These are phyloP conservation scores for Tipula helvola DNA, from an alignment of 2,888 invertebrate species.

Conservation along the genomic window DNA sequence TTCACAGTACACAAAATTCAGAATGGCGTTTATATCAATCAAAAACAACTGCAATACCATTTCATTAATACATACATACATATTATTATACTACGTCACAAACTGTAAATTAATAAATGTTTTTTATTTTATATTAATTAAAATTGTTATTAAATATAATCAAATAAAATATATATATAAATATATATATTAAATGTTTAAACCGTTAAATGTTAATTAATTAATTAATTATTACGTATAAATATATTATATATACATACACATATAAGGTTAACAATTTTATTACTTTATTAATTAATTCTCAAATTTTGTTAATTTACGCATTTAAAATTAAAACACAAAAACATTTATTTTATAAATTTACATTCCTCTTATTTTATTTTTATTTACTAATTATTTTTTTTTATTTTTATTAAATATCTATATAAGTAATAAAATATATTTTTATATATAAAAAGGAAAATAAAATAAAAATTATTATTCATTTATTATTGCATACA, in stretches of 20 bases:
- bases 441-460: not conserved
- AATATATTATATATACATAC: not conserved
- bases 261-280: not conserved
- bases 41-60: not conserved
- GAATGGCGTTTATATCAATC: not conserved
- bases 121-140: not conserved
- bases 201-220: slow-evolving; percentile 4
- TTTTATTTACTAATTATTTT: not conserved
- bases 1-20: not conserved
- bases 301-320: not conserved
- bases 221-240: not conserved
- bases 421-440: not conserved
- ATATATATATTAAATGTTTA: not conserved
- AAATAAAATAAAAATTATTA: not conserved
- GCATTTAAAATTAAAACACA: not conserved
- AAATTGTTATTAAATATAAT: not conserved
- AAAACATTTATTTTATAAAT: not conserved
- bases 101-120: slow-evolving; percentile 4
- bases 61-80: not conserved
- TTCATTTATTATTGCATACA: not conserved
- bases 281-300: not conserved
- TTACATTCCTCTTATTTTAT: not conserved
- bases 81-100: not conserved
- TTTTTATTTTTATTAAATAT: not conserved
- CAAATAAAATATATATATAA: not conserved